Conservation (phyloP, 2,888 invertebrate genomes). For the Eustalomyia histrio region DNA sequence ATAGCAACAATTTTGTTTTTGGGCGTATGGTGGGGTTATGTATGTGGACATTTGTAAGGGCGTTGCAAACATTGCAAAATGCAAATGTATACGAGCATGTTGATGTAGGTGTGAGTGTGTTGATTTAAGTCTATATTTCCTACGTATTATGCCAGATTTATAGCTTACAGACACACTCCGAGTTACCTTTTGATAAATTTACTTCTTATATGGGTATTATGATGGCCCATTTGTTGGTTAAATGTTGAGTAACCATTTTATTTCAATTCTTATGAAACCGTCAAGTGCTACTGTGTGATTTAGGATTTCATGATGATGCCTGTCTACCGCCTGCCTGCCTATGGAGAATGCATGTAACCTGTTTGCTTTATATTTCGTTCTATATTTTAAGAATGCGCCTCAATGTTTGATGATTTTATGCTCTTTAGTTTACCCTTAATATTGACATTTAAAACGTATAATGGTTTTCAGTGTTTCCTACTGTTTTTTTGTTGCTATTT, state of each 20-base stretch:
- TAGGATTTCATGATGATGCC: background rate
- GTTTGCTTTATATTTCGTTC: no score
- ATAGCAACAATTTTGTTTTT: background rate
- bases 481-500: background rate
- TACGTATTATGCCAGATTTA: slow-evolving; percentile 1
- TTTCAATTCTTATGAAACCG: slow-evolving; percentile 1
- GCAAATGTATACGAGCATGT: background rate
- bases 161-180: background rate
- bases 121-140: slow-evolving; percentile 27
- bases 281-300: background rate
- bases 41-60: background rate
- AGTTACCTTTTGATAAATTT: slow-evolving; percentile 35
- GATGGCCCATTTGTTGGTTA: slow-evolving; percentile 37
- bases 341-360: no score
- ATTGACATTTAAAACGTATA: slow-evolving; percentile 16
- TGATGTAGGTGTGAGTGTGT: slow-evolving; percentile 1
- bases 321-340: no score
- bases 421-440: background rate
- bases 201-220: slow-evolving; percentile 35
- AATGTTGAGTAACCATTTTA: slow-evolving; percentile 9
- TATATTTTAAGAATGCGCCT: no score
- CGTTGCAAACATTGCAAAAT: slow-evolving; percentile 4
- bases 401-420: background rate
- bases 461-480: slow-evolving; percentile 6
- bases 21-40: background rate